phyloP scores from a whole-genome alignment of 2,113 vertebrate genomes.

The Tamias sibiricus region DNA sequence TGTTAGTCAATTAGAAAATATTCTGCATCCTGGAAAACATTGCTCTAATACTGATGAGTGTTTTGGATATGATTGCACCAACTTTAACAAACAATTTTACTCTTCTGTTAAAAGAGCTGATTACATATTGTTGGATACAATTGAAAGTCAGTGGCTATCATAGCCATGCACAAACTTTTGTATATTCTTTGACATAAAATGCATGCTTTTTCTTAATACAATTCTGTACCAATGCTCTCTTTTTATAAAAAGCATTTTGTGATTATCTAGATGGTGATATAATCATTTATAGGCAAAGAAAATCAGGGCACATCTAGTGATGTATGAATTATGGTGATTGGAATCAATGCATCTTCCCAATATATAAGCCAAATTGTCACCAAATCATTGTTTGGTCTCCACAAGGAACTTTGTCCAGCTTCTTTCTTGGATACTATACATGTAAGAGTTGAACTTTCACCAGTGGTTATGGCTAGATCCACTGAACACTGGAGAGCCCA shows the following conservation, averaged over 20 bases:
- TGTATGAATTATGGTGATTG: background rate
- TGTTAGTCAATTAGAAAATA: no score
- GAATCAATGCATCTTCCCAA: background rate
- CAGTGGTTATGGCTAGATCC: background rate
- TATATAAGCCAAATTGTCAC: background rate
- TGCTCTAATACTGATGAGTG: background rate
- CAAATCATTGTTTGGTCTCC: background rate
- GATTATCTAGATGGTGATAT: background rate
- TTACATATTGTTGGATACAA: no score
- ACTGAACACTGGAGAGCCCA: no score
- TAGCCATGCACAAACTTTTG: background rate
- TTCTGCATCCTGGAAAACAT: background rate
- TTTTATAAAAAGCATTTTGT: background rate
- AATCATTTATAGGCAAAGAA: background rate
- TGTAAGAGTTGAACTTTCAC: accelerated
- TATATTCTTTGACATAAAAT: background rate
- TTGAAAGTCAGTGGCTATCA: background rate
- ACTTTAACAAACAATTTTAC: background rate
- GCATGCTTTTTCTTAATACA: background rate
- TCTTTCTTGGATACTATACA: background rate
- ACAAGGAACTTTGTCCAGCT: background rate
- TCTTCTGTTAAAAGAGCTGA: background rate
- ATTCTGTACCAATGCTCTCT: background rate
- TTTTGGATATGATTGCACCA: background rate
- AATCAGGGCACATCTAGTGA: background rate